Evolutionary conservation across 2,113 vertebrate genomes (phyloP).

Genomic region (Zosterops borbonicus): DNA sequence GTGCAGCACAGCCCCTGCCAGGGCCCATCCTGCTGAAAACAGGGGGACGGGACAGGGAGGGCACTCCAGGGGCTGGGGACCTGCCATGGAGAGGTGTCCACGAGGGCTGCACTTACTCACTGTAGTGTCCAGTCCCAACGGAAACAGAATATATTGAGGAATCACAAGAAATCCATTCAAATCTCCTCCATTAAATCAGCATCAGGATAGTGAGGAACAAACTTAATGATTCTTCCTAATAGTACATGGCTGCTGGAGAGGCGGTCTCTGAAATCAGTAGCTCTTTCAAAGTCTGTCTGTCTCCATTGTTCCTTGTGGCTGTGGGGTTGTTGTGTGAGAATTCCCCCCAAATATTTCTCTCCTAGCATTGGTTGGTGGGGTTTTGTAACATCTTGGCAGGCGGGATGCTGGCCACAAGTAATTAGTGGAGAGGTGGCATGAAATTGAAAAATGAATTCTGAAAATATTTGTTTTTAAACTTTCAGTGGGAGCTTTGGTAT

Average conservation of each 20-base stretch:
- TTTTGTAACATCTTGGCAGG: not conserved
- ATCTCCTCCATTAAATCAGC: not conserved
- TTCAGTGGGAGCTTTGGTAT: not conserved
- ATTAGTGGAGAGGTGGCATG: conserved; percentile 36
- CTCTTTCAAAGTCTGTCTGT: accelerated
- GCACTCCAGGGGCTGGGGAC: not conserved
- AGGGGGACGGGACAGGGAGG: not conserved
- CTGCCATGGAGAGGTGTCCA: accelerated
- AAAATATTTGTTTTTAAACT: conserved; percentile 47
- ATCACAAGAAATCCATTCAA: not conserved
- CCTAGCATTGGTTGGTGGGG: accelerated
- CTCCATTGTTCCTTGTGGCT: not conserved
- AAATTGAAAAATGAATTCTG: conserved; percentile 42
- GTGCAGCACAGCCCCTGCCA: accelerated
- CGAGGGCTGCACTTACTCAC: not conserved
- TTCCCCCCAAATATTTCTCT: not conserved
- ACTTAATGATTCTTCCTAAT: not conserved
- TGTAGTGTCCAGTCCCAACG: not conserved
- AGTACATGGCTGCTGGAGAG: not conserved
- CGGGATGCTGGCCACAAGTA: not conserved
- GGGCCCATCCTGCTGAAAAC: not conserved
- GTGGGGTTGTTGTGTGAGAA: not conserved
- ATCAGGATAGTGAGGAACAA: not conserved
- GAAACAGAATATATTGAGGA: not conserved
- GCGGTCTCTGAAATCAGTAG: not conserved